Percentiles rank a stretch among this genome's conserved stretches.
Conservation (phyloP, 2,888 invertebrate genomes). For the Epistrophe eligans region DNA sequence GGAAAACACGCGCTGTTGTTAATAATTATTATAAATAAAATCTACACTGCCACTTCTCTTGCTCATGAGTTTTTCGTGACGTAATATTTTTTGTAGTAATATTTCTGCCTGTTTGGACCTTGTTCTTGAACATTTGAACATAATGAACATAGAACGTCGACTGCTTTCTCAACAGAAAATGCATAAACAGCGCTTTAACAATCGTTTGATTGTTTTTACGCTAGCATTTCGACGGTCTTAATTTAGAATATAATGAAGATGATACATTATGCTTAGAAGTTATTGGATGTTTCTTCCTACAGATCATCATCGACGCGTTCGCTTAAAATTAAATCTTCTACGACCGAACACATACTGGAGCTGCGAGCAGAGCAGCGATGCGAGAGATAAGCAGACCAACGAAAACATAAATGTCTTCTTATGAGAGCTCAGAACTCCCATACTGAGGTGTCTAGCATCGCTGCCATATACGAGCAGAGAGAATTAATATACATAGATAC, state of each 20-base stretch:
- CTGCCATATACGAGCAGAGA: too few species aligned
- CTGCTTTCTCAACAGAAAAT: not conserved
- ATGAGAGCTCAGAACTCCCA: too few species aligned
- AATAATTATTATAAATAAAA: constrained; percentile 39
- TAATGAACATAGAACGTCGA: not conserved
- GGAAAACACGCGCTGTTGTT: constrained; percentile 35
- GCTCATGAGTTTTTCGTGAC: constrained; percentile 46
- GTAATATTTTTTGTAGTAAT: constrained; percentile 27
- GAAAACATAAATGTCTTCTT: too few species aligned
- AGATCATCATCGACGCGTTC: not conserved
- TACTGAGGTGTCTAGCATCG: too few species aligned
- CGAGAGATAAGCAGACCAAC: too few species aligned
- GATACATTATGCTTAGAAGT: constrained; percentile 20
- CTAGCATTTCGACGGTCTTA: constrained; percentile 35
- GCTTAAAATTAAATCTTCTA: not conserved
- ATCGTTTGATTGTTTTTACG: constrained; percentile 64
- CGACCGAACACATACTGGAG: too few species aligned
- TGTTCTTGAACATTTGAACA: not conserved
- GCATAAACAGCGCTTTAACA: constrained; percentile 37
- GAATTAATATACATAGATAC: too few species aligned
- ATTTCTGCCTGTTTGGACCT: not conserved
- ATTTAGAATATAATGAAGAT: constrained; percentile 46
- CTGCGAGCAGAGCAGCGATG: too few species aligned
- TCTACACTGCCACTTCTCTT: constrained; percentile 23
- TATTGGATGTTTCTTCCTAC: not conserved